Base-by-base conservation (phyloP, 2,888 invertebrate genomes). In the Ophonus ardosiacus region DNA sequence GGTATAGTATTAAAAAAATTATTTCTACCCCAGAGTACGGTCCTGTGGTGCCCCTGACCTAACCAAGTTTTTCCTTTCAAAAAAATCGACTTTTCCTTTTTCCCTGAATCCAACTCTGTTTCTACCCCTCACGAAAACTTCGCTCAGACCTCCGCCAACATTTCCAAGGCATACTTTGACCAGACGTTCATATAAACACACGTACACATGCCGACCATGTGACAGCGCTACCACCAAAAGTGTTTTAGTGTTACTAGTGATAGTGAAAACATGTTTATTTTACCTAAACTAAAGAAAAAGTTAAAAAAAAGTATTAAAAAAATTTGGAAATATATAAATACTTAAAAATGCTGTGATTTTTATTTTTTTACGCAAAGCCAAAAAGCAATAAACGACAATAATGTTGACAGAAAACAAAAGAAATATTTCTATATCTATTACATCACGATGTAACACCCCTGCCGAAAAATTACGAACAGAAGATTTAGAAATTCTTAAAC, bases 401-500 rank as follows among this genome's bases (percentile, higher is more conserved):
- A 84, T 85, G 85, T 68, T 85, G 24, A 85, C 85, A 18, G 85
- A 85, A 68, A 85, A 85, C 21, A 85, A 85, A 71, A 56, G 79
- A 65, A 78, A 76, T 51, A 40, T 85, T 8, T 79, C 85, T 18
- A 17, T 80, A 21, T 57, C 85, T 8, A 80, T 85, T 18, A 80
- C 79, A 13, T 65, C 65, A 18, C 68, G 85, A 31, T 56, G 38
- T 8, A 80, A 85, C 43, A 68, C 85, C 8, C 85, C 79, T 17
- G 78, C 24, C 13, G 85, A 85, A 24, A 85, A 71, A 59, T 40
- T 85, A 15, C 57, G 85, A 2, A 56, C 82, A 13, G 82, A 85
- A 80, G 84, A 86, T 80, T 61, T 86, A 0, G 83, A 86, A 63
- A 86, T 86, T 7, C 24, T 86, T 6, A 86, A 80, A 74, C 85